Conservation (phyloP, 2,888 invertebrate genomes). For the Macrophya alboannulata region DNA sequence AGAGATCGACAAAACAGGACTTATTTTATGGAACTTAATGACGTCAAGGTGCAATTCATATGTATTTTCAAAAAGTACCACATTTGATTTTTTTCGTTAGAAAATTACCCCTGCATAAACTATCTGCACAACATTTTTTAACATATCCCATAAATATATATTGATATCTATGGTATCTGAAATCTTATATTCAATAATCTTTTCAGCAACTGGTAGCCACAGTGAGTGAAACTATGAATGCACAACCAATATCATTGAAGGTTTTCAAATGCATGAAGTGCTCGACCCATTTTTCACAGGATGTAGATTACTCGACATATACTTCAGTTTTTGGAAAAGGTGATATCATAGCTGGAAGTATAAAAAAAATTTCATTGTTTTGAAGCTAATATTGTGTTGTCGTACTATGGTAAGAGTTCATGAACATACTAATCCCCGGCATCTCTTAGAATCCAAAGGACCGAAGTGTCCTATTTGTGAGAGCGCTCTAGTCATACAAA, state of each 20-base stretch:
- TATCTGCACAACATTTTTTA: background rate
- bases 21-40: constrained; percentile 83
- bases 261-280: constrained; percentile 84
- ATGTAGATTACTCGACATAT: constrained; percentile 74
- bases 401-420: background rate
- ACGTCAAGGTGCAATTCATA: constrained; percentile 80
- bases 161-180: background rate
- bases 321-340: constrained; percentile 61
- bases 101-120: background rate
- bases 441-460: constrained; percentile 65
- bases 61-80: constrained; percentile 14
- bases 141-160: constrained; percentile 18
- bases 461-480: constrained; percentile 83
- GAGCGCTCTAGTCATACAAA: constrained; percentile 83
- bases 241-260: constrained; percentile 79
- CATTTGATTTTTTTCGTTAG: background rate
- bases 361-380: too few species aligned
- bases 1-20: constrained; percentile 82
- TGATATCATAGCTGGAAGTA: constrained; percentile 5
- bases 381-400: background rate
- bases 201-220: constrained; percentile 80
- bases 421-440: background rate
- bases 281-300: constrained; percentile 83
- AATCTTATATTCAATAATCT: constrained; percentile 53
- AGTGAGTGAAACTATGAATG: constrained; percentile 80